These are phyloP conservation scores for Tragelaphus strepsiceros DNA, from an alignment of 2,113 vertebrate genomes.

Conservation along the genomic window DNA sequence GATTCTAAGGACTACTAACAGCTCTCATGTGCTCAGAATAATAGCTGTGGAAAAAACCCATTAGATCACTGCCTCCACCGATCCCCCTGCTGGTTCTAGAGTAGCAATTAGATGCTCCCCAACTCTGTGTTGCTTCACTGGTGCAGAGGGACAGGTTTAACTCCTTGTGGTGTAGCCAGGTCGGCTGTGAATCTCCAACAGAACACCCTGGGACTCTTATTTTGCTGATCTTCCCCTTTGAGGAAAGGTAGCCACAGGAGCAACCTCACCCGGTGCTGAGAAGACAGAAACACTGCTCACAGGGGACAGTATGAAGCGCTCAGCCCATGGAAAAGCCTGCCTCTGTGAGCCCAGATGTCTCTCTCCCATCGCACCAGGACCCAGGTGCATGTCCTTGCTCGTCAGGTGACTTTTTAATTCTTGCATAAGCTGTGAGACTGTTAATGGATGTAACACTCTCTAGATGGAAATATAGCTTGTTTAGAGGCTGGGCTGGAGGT, in stretches of 20 bases:
- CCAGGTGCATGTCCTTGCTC: slow-evolving; percentile 51
- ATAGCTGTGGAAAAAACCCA: slow-evolving; percentile 70
- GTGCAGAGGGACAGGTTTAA: slow-evolving; percentile 25
- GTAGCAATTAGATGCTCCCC: slow-evolving; percentile 41
- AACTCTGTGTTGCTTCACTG: not conserved
- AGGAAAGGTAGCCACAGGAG: not conserved
- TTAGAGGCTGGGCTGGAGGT: slow-evolving; percentile 51
- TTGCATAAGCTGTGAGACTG: slow-evolving; percentile 60
- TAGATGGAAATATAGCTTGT: slow-evolving; percentile 42
- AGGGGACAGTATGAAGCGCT: not conserved
- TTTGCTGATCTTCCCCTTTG: not conserved
- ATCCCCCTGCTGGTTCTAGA: slow-evolving; percentile 35
- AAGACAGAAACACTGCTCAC: slow-evolving; percentile 31
- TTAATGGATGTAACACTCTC: slow-evolving; percentile 25
- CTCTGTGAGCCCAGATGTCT: not conserved
- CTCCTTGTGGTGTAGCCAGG: slow-evolving; percentile 33
- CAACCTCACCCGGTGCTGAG: not conserved
- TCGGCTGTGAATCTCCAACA: rapidly evolving
- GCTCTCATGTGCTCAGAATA: slow-evolving; percentile 55
- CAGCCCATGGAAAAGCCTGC: not conserved
- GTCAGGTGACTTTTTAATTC: slow-evolving; percentile 61
- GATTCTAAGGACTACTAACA: slow-evolving; percentile 24
- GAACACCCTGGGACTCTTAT: not conserved
- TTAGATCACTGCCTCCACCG: slow-evolving; percentile 46
- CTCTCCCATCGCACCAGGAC: slow-evolving; percentile 34